Evolutionary conservation across 2,113 vertebrate species (phyloP), one percentile per base, ranked within the genome.

Genomic region (Heterotis niloticus): DNA sequence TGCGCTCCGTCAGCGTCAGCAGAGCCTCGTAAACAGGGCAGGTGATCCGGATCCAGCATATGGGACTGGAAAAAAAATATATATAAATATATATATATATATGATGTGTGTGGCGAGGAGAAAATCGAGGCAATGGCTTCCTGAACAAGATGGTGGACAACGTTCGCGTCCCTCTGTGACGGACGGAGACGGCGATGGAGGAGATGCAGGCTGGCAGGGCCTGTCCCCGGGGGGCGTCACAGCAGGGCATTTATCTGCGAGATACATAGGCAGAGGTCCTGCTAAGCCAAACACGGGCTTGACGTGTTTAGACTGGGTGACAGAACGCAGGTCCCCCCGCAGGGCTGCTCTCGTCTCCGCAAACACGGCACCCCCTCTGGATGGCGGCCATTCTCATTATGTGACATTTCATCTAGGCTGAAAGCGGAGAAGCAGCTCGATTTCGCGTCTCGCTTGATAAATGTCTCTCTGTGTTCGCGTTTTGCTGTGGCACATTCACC

Each of bases 351-450:
- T 86, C 85, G 84, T 87, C 79, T 89, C 85, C 81, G 81, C 73
- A 65, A 77, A 82, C 76, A 57, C 88, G 86, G 84, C 7, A 83
- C 87, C 85, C 89, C 89, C 85, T 78, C 87, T 86, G 84, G 82
- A 52, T 82, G 80, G 87, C 87, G 84, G 87, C 84, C 84, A 81
- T 87, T 91, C 91, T 90, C 89, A 90, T 90, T 85, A 88, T 81
- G 78, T 82, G 88, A 88, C 89, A 90, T 88, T 91, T 91, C 91
- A 91, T 92, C 89, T 90, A 84, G 88, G 90, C 85, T 87, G 87
- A 88, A 91, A 92, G 86, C 86, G 83, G 86, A 89, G 88, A 90
- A 87, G 75, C 79, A 75, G 82, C 76, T 81, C 87, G 87, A 89
- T 84, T 84, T 81, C 84, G 85, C 88, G 88, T 90, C 91, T 81